These are phyloP conservation scores for Cyrtodaria siliqua DNA, from an alignment of 2,888 invertebrate genomes.

Conservation along the genomic window DNA sequence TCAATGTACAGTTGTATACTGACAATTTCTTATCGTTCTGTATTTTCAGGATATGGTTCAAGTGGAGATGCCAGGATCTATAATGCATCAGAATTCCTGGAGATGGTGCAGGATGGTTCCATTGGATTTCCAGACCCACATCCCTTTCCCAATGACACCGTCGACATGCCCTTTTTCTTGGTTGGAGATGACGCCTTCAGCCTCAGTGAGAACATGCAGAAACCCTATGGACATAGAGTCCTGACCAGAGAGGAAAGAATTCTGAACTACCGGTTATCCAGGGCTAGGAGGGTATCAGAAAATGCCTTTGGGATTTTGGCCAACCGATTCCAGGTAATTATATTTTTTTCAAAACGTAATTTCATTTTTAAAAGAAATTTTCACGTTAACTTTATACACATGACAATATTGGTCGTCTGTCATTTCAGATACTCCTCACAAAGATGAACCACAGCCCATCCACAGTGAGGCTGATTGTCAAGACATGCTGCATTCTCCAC, in stretches of 20 bases:
- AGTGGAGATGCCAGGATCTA: conserved; percentile 33
- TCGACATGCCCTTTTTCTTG: conserved; percentile 23
- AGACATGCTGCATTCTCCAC: conserved; percentile 23
- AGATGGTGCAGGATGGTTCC: conserved; percentile 21
- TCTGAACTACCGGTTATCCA: conserved; percentile 32
- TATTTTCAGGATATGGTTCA: conserved; percentile 31
- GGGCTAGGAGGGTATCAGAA: conserved; percentile 33
- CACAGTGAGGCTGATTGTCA: conserved; percentile 28
- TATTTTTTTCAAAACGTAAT: neutral
- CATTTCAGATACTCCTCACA: too few species aligned
- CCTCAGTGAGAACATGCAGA: conserved; percentile 16
- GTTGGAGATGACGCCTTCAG: conserved; percentile 21
- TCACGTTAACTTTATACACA: conserved; percentile 8
- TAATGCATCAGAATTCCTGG: conserved; percentile 32
- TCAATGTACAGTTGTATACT: conserved; percentile 28
- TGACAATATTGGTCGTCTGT: too few species aligned
- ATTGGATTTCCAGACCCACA: conserved; percentile 23
- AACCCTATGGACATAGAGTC: conserved; percentile 24
- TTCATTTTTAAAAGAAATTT: conserved; percentile 23
- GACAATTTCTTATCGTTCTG: conserved; percentile 28
- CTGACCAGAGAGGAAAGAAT: conserved; percentile 18
- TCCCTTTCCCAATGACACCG: conserved; percentile 22
- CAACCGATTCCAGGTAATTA: conserved; percentile 8
- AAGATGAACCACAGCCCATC: conserved; percentile 21
- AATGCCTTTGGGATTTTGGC: conserved; percentile 26